Evolutionary conservation across 2,888 invertebrate species (phyloP).

Genomic region (Melinaea menophilus): DNA sequence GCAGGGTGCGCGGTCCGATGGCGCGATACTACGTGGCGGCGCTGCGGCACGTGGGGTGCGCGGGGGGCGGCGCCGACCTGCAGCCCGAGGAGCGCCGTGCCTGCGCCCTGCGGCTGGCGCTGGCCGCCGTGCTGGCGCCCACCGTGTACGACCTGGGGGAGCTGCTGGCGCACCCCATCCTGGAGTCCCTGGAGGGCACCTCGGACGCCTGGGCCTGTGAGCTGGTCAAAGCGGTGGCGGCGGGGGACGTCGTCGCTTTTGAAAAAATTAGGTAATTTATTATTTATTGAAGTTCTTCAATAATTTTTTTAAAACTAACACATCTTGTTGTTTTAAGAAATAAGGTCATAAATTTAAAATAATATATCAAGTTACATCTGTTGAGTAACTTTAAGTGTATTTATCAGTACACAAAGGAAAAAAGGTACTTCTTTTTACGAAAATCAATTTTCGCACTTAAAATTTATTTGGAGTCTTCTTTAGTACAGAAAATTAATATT

Average conservation of each 20-base stretch:
- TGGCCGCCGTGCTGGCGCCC: conserved; percentile 96
- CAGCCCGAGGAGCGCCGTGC: conserved; percentile 48
- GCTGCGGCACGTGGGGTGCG: conserved; percentile 83
- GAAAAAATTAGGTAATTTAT: conserved; percentile 54
- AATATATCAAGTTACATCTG: no score
- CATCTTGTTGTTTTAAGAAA: no score
- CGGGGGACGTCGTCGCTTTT: conserved; percentile 86
- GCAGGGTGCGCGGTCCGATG: conserved; percentile 88
- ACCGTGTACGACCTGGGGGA: conserved; percentile 98
- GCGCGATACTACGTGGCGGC: conserved; percentile 97
- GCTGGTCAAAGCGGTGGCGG: conserved; percentile 90
- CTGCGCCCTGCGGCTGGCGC: conserved; percentile 90
- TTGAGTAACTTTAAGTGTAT: no score
- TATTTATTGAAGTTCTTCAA: no score
- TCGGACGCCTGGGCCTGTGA: conserved; percentile 92
- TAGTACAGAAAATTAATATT: no score
- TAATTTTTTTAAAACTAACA: no score
- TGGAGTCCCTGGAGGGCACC: conserved; percentile 89
- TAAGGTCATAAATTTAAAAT: no score
- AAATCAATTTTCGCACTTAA: no score
- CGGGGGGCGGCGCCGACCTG: conserved; percentile 52
- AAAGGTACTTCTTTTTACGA: no score
- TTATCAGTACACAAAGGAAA: no score
- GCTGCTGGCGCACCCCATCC: conserved; percentile 94
- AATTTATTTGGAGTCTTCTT: no score